Conservation (phyloP, 2,113 vertebrate species). For the Dromiciops gliroides region DNA sequence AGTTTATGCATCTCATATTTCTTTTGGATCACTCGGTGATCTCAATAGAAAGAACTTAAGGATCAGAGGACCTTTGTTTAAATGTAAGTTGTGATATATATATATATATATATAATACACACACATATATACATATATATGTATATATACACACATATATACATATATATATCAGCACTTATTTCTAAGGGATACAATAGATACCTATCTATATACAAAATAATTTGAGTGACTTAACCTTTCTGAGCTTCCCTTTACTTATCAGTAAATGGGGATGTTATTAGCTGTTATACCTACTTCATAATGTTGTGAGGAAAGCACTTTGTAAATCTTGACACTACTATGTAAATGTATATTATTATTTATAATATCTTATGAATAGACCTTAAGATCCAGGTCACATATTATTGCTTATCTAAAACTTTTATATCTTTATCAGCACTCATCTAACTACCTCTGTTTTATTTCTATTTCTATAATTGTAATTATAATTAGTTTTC, state of each 20-base stretch:
- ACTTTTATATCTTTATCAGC: neutral
- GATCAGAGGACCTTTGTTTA: neutral
- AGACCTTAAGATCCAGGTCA: neutral
- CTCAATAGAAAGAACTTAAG: neutral
- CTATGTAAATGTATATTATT: neutral
- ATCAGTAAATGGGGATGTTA: neutral
- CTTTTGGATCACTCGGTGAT: no score
- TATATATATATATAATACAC: no score
- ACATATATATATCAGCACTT: no score
- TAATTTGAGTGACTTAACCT: neutral
- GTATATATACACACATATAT: no score
- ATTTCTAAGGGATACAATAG: neutral
- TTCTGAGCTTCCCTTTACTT: neutral
- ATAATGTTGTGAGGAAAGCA: neutral
- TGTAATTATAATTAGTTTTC: neutral
- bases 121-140: no score
- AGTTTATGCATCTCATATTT: no score
- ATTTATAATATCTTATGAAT: neutral
- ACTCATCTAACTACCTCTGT: neutral
- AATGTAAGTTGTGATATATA: neutral
- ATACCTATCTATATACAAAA: neutral
- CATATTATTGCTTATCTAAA: neutral
- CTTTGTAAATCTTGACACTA: neutral
- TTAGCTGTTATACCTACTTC: neutral
- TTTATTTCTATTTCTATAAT: neutral